Evolutionary conservation across 1,140 invertebrate species (phyloP), one percentile per base, ranked within the genome.

Genomic region (Tetramorium alpestre): DNA sequence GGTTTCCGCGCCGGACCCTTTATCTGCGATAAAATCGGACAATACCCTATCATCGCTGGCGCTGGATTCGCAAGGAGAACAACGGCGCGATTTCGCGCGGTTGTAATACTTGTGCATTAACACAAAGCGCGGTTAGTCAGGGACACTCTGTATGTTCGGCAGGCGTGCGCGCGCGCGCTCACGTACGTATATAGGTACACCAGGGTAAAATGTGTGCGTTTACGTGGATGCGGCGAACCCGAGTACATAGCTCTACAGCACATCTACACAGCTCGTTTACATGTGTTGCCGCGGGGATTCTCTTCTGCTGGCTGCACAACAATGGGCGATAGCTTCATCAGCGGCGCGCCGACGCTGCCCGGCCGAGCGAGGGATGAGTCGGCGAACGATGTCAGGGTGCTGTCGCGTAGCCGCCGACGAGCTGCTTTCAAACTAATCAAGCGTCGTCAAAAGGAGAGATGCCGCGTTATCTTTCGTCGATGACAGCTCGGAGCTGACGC

Each of bases 321-420:
- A 93, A 93, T 94, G 89, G 91, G 41, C 85, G 90, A 93, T 92
- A 90, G 90, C 90, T 93, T 92, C 92, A 93, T 93, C 92, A 93
- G 78, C 85, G 56, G 49, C 78, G 84, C 69, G 38, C 60, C 64
- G 56, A 38, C 60, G 25, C 33, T 73, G 22, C 44, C 38, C 38
- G 38, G 51, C 38, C 16, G 33, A 4, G 38, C 51, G 82, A 78
- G 41, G 28, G 51, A 28, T 38, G 86, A 64, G 73, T 25, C n/a
- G 41, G 49, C 41, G 44, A 65, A 25, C 47, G 28, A 47, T 62
- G 80, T 72, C 44, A 44, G 56, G 76, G 44, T 77, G 67, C 49
- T 18, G 87, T 87, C 65, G 69, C 65, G 69, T 47, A 38, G 65
- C 38, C 28, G 25, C 3, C 73, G 49, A 80, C 70, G 67, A 88